Evolutionary conservation across 37 sponge, comb jelly and placozoan genomes (phyloP).

Genomic region (Chondrosia reniformis): DNA sequence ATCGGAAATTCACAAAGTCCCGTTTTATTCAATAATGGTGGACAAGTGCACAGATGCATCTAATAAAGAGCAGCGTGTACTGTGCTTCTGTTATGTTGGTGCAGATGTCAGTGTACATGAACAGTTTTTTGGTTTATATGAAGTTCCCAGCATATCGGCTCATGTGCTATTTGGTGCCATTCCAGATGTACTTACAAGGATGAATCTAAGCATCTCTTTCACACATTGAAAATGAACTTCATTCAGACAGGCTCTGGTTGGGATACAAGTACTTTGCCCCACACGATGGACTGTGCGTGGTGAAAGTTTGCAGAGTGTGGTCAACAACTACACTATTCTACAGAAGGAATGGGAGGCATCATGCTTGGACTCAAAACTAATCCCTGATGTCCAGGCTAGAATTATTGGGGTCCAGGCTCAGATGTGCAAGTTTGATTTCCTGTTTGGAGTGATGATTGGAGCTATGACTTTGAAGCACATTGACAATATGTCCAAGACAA

Average conservation of each 20-base stretch:
- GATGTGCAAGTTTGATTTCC: constrained; percentile 22
- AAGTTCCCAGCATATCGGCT: neutral
- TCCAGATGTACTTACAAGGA: neutral
- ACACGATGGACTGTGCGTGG: constrained; percentile 29
- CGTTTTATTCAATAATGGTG: neutral
- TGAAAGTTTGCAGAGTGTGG: constrained; percentile 1
- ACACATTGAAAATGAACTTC: too few species aligned
- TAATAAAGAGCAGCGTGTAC: neutral
- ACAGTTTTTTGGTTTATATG: neutral
- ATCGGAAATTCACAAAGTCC: neutral
- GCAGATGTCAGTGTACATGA: too few species aligned
- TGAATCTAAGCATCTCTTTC: neutral
- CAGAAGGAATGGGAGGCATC: constrained; percentile 24
- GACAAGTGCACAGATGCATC: neutral
- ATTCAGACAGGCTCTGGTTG: too few species aligned
- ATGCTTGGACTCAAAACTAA: neutral
- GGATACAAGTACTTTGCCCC: constrained; percentile 20
- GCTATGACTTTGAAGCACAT: constrained; percentile 49
- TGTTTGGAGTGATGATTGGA: constrained; percentile 46
- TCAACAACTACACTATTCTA: constrained; percentile 13
- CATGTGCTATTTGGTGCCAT: neutral
- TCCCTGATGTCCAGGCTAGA: constrained; percentile 5
- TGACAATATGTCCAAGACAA: constrained; percentile 50
- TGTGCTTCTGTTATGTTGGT: too few species aligned
- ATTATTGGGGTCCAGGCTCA: constrained; percentile 25